Evolutionary conservation across 23 tunicate genomes (phyloP).

Genomic region (Halocynthia aurantium): DNA sequence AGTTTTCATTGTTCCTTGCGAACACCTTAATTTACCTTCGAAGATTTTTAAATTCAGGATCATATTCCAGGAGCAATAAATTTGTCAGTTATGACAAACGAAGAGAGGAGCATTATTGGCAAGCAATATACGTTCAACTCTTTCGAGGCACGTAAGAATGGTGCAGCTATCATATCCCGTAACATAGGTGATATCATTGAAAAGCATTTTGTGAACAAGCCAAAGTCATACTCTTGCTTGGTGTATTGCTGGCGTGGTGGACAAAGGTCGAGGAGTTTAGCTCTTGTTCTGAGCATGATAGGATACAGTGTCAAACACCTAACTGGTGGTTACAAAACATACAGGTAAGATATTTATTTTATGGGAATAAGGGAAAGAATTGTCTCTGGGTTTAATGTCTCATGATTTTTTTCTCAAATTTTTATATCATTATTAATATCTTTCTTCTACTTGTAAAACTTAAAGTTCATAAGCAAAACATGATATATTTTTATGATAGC

Average conservation of each 20-base stretch:
- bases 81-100: conserved; percentile 17
- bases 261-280: conserved; percentile 15
- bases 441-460: too few relatives aligned
- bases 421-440: too few relatives aligned
- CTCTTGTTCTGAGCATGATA: conserved; percentile 15
- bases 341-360: conserved; percentile 4
- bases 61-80: conserved; percentile 24
- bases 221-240: conserved; percentile 3
- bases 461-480: too few relatives aligned
- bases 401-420: too few relatives aligned
- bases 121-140: conserved; percentile 14
- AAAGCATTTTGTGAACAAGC: conserved; percentile 7
- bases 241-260: conserved; percentile 31
- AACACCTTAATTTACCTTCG: too few relatives aligned
- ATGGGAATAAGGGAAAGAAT: too few relatives aligned
- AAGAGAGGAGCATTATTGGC: conserved; percentile 18
- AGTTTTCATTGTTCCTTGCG: too few relatives aligned
- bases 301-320: conserved; percentile 23
- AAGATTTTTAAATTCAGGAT: not conserved
- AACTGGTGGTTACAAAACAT: conserved; percentile 18
- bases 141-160: conserved; percentile 8
- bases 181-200: conserved; percentile 3
- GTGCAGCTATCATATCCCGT: conserved; percentile 16
- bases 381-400: too few relatives aligned
- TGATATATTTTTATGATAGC: too few relatives aligned